Conservation (phyloP, 1,140 invertebrate genomes). For the Macrobrachium rosenbergii region DNA sequence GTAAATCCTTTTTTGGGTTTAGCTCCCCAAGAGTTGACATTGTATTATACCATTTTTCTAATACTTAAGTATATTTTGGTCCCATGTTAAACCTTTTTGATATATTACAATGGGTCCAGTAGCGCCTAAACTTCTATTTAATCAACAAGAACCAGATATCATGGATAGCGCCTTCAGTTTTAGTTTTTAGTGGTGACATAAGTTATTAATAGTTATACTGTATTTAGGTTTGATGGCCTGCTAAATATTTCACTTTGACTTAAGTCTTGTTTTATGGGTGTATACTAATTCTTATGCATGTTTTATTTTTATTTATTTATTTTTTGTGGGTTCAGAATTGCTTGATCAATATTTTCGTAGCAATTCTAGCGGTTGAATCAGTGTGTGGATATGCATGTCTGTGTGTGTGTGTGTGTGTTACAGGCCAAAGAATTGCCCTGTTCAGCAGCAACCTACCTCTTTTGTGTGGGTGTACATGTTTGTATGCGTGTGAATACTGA, state of each 20-base stretch:
- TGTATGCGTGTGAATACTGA: too few relatives aligned
- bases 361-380: not conserved
- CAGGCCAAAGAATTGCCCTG: not conserved
- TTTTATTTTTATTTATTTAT: not conserved
- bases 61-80: too few relatives aligned
- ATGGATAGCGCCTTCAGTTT: not conserved
- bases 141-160: too few relatives aligned
- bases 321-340: slow-evolving; percentile 4
- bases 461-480: not conserved
- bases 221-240: slow-evolving; percentile 26
- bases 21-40: too few relatives aligned
- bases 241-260: slow-evolving; percentile 8
- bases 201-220: not conserved
- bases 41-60: too few relatives aligned
- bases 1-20: too few relatives aligned
- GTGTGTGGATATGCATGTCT: not conserved
- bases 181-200: slow-evolving; percentile 1
- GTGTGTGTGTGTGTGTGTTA: too few relatives aligned
- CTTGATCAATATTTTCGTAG: too few relatives aligned
- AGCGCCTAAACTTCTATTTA: too few relatives aligned
- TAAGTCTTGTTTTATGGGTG: slow-evolving; percentile 25
- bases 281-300: slow-evolving; percentile 7
- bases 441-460: slow-evolving; percentile 28
- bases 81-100: too few relatives aligned
- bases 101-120: too few relatives aligned